Evolutionary conservation across 2,797 vertebrate species (phyloP).

Genomic region (Etheostoma nigrum): DNA sequence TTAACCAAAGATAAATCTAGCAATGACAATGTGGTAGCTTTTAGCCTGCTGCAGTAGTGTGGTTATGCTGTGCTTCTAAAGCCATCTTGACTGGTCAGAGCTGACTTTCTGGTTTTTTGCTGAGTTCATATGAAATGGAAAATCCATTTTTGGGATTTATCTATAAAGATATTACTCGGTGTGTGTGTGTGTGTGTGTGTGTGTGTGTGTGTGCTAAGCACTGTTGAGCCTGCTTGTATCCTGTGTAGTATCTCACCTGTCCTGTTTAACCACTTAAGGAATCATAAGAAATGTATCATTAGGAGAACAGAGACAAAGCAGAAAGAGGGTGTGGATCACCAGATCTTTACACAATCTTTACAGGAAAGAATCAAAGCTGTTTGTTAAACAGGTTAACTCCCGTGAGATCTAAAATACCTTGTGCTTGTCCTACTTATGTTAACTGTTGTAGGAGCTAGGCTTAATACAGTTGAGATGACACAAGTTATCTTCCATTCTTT

Average conservation of each 20-base stretch:
- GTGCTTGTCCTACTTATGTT: background rate
- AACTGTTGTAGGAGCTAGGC: constrained; percentile 2
- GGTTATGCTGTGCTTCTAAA: constrained; percentile 43
- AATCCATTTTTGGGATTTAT: constrained; percentile 54
- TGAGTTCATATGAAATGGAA: constrained; percentile 52
- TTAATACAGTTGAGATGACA: constrained; percentile 2
- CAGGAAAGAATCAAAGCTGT: constrained; percentile 29
- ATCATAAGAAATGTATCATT: constrained; percentile 2
- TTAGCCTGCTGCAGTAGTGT: constrained; percentile 27
- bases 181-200: background rate
- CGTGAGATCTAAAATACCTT: constrained; percentile 16
- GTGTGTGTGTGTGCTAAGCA: background rate
- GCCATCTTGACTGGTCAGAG: constrained; percentile 24
- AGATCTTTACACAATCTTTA: constrained; percentile 8
- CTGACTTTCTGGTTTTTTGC: constrained; percentile 43
- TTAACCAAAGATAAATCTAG: constrained; percentile 66
- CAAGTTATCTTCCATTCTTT: background rate
- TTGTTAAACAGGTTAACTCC: constrained; percentile 50
- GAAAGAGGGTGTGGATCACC: constrained; percentile 23
- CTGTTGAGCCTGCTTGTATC: constrained; percentile 11
- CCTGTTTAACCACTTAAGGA: constrained; percentile 44
- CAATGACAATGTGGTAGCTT: constrained; percentile 55
- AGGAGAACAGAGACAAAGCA: constrained; percentile 27
- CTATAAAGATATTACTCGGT: background rate
- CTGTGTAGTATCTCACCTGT: constrained; percentile 25